Evolutionary conservation across 2,888 invertebrate species (phyloP).

Genomic region (Tachina fera): DNA sequence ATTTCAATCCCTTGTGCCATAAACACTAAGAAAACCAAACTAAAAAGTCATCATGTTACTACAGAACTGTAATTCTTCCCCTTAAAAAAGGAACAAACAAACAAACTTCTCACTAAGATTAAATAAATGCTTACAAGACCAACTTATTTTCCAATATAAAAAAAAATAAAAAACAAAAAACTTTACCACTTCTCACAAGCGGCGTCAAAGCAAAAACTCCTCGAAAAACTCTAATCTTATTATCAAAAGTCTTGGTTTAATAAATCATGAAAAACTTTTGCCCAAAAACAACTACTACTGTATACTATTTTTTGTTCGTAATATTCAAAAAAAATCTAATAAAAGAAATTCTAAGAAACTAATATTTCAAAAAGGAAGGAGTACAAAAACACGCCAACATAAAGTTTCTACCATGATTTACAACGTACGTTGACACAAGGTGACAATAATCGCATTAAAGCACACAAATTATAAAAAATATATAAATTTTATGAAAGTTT

Average conservation of each 20-base stretch:
- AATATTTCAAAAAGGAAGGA: background rate
- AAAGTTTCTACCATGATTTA: slow-evolving; percentile 54
- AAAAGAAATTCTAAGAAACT: slow-evolving; percentile 18
- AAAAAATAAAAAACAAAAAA: background rate
- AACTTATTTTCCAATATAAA: too few species aligned
- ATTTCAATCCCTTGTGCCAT: too few species aligned
- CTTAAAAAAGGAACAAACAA: background rate
- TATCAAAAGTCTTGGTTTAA: slow-evolving; percentile 47
- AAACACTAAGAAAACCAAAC: too few species aligned
- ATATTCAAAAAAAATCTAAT: background rate
- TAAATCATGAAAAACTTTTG: slow-evolving; percentile 26
- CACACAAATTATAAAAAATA: slow-evolving; percentile 45
- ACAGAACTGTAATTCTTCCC: background rate
- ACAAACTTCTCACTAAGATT: background rate
- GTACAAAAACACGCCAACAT: background rate
- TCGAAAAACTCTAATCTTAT: slow-evolving; percentile 42
- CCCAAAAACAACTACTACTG: slow-evolving; percentile 1
- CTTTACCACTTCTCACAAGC: slow-evolving; percentile 10
- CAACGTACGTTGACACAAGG: slow-evolving; percentile 49
- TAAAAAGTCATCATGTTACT: background rate
- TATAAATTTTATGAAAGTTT: slow-evolving; percentile 44
- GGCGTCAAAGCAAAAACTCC: slow-evolving; percentile 30
- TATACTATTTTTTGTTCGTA: background rate
- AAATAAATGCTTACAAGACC: background rate
- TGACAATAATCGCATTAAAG: slow-evolving; percentile 64